Base-by-base conservation (phyloP, 1,140 invertebrate species). In the Euura lappo region DNA sequence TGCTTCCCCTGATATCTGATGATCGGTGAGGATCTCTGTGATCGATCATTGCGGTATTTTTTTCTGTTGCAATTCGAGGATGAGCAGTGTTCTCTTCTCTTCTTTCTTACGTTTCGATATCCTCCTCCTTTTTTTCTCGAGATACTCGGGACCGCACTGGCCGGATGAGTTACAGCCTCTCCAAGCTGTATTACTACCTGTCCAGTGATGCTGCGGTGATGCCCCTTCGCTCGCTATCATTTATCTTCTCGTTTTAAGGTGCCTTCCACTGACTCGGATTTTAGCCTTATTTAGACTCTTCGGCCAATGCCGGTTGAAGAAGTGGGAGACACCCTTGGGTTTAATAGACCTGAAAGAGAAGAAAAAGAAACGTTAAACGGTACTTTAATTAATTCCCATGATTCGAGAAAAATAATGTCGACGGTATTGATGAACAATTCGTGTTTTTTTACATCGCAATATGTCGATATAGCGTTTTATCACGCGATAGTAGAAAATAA, bases 161-260 rank as follows among this genome's bases (percentile, higher is more conserved):
- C 3, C 51, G 74, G 74, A 84, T 86, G 84, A 86, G 80, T 86
- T 86, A 85, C 84, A 80, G 79, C 84, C 82, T 84, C 77, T 75
- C 76, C 72, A 77, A 75, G 76, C 66, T 82, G 51, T 60, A 83
- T 83, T 85, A 86, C 85, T 86, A 86, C 83, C 85, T 86, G 83
- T 85, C 85, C 66, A 68, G 13, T 68, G 66, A 44, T 68, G 28
- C 28, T n/a, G 10, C 8, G 10, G 51, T 60, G 51, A 60, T 60
- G 51, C 51, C 51, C 51, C 51, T 60, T 60, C 51, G 51, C 51
- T 60, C 51, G 51, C 51, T 60, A 60, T 60, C 51, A 60, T 60
- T 60, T n/a, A 60, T 60, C 51, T 60, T 60, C 13, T n/a, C 51
- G 5, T 60, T 60, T 60, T 60, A 60, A 60, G 51, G 51, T 60